Percentiles rank a stretch among this genome's conserved stretches.
Conservation (phyloP, 2,888 invertebrate genomes). For the Lochmaea capreae region DNA sequence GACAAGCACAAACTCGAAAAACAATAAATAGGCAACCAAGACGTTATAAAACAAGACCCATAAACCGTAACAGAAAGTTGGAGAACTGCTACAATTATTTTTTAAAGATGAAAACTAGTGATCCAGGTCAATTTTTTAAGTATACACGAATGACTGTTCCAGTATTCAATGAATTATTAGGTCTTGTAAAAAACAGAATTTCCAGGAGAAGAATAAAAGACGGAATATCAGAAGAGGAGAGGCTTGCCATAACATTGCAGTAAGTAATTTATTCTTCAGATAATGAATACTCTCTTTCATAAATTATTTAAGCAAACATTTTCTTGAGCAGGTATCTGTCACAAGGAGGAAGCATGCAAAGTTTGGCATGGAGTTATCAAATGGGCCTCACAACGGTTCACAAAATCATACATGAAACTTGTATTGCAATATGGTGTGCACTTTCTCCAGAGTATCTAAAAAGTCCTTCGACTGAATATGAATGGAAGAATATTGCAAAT, state of each 20-base stretch:
- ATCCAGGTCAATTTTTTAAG: constrained; percentile 9
- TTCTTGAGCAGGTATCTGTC: too few species aligned
- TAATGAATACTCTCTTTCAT: too few species aligned
- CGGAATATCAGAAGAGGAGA: constrained; percentile 2
- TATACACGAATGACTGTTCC: constrained; percentile 6
- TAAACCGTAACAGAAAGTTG: too few species aligned
- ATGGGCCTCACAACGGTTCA: constrained; percentile 46
- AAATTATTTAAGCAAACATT: too few species aligned
- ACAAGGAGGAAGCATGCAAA: constrained; percentile 23
- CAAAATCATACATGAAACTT: constrained; percentile 46
- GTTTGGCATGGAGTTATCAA: constrained; percentile 36
- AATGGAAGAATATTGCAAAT: constrained; percentile 41
- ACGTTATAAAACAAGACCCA: too few species aligned
- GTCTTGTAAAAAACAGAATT: neutral
- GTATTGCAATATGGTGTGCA: constrained; percentile 41
- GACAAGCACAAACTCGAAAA: too few species aligned
- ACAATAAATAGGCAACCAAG: too few species aligned
- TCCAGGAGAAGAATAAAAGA: constrained; percentile 4
- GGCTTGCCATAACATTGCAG: constrained; percentile 9
- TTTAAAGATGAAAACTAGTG: constrained; percentile 1
- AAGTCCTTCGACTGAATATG: constrained; percentile 36
- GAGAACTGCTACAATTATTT: constrained; percentile 10
- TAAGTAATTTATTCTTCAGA: neutral
- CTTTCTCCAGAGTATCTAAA: constrained; percentile 39
- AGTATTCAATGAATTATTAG: constrained; percentile 13